Conservation (phyloP, 2,888 invertebrate species). For the Omphaloscelis lunosa region DNA sequence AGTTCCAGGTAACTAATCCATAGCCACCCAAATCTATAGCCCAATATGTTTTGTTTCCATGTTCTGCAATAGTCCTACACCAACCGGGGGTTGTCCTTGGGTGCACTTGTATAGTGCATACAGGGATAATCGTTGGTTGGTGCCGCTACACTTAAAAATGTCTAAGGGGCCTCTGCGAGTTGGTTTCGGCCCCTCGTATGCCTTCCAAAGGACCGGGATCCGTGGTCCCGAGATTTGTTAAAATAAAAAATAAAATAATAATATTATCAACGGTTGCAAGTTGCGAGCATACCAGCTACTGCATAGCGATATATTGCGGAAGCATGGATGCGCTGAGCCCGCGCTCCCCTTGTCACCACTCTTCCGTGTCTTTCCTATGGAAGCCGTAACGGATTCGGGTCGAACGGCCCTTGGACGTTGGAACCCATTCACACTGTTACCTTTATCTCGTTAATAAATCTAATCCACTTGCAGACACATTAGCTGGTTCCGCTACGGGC, state of each 20-base stretch:
- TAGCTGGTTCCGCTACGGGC: conserved; percentile 25
- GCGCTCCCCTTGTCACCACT: conserved; percentile 27
- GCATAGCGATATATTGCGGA: conserved; percentile 38
- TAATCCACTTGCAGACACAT: conserved; percentile 7
- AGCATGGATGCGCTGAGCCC: conserved; percentile 33
- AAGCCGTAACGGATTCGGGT: conserved; percentile 38
- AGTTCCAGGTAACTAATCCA: too few species aligned
- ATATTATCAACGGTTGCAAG: conserved; percentile 13
- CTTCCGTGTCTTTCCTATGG: conserved; percentile 46
- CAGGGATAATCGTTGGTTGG: too few species aligned
- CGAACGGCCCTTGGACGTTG: background rate
- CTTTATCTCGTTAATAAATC: conserved; percentile 33
- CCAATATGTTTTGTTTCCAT: too few species aligned
- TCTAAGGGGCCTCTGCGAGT: too few species aligned
- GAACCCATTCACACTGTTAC: background rate
- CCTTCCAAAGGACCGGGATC: too few species aligned
- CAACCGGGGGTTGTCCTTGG: too few species aligned
- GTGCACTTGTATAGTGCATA: too few species aligned
- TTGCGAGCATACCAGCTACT: conserved; percentile 1
- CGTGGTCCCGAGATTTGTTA: too few species aligned
- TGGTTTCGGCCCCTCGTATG: too few species aligned
- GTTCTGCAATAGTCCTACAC: too few species aligned
- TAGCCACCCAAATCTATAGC: too few species aligned
- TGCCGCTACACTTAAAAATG: too few species aligned
- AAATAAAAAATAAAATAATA: conserved; percentile 31